phyloP scores from a whole-genome alignment of 2,113 vertebrate species.

The Callipepla californica region DNA sequence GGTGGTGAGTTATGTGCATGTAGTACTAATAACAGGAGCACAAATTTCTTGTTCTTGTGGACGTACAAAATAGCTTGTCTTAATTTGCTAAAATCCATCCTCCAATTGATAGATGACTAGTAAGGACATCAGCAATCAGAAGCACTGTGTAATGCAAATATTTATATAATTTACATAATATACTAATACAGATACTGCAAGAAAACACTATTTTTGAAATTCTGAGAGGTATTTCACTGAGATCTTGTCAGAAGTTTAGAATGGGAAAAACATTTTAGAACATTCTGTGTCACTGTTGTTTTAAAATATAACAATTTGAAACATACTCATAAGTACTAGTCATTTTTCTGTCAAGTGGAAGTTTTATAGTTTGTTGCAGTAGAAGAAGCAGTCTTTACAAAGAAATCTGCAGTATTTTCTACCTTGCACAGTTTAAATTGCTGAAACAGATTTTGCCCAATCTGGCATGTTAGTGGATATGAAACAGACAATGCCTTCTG shows the following conservation, averaged over 20 bases:
- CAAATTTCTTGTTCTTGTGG: background rate
- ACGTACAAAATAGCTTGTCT: background rate
- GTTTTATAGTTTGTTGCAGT: background rate
- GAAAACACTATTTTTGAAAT: background rate
- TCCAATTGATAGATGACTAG: background rate
- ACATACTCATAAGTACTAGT: background rate
- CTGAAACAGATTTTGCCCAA: conserved; percentile 33
- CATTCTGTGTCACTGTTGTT: background rate
- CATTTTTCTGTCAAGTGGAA: conserved; percentile 23
- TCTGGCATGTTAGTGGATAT: background rate
- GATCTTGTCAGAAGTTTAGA: background rate
- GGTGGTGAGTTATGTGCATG: background rate
- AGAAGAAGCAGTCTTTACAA: conserved; percentile 8
- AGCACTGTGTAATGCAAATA: background rate
- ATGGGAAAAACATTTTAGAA: background rate
- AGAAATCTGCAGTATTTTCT: conserved; percentile 1
- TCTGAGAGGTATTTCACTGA: background rate
- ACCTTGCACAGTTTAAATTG: background rate
- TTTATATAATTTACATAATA: background rate
- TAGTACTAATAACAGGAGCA: background rate
- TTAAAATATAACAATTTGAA: conserved; percentile 14
- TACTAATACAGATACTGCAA: background rate
- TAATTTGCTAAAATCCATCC: background rate
- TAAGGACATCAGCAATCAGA: background rate
- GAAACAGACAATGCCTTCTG: conserved; percentile 24